phyloP scores from a whole-genome alignment of 2,888 invertebrate species.

The Plagodis dolabraria region DNA sequence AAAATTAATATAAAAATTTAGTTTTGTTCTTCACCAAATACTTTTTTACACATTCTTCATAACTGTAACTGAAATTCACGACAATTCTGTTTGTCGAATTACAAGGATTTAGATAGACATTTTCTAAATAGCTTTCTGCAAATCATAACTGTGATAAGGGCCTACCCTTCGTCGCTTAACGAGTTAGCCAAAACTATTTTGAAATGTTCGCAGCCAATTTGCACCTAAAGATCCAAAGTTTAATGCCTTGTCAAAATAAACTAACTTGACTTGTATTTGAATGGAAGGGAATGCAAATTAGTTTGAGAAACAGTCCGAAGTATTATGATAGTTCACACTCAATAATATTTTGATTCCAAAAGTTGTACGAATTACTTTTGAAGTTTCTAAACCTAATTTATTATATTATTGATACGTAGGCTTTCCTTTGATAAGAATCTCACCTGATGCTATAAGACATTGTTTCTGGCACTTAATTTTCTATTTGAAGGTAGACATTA shows the following conservation, averaged over 20 bases:
- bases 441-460: too few species aligned
- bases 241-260: conserved; percentile 6
- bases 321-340: not conserved
- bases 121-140: conserved; percentile 1
- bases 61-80: not conserved
- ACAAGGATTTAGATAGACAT: conserved; percentile 1
- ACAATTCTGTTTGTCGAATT: not conserved
- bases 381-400: too few species aligned
- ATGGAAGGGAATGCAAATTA: conserved; percentile 7
- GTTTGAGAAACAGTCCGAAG: not conserved
- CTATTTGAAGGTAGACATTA: too few species aligned
- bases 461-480: too few species aligned
- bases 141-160: conserved; percentile 11
- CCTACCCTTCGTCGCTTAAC: not conserved
- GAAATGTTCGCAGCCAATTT: conserved; percentile 9
- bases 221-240: conserved; percentile 13
- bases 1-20: too few species aligned
- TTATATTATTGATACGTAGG: too few species aligned
- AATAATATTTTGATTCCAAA: too few species aligned
- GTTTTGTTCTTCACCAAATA: too few species aligned
- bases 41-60: too few species aligned
- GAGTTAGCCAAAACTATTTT: conserved; percentile 1
- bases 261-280: conserved; percentile 4
- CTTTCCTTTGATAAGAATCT: too few species aligned
- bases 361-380: too few species aligned